phyloP scores from a whole-genome alignment of 2,797 vertebrate species.

The Chrysocyon brachyurus region DNA sequence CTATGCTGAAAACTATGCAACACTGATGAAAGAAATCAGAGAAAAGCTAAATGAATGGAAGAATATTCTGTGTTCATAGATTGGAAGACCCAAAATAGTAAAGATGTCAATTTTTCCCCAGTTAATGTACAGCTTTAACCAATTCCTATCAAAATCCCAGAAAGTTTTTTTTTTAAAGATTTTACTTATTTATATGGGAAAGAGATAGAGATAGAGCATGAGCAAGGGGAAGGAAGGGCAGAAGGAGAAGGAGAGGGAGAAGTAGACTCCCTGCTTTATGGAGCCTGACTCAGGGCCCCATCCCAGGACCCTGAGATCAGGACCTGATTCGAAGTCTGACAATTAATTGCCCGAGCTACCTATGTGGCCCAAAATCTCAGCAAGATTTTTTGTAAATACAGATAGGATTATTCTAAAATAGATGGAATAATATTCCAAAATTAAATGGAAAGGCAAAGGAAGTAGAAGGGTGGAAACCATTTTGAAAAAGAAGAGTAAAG shows the following conservation, averaged over 20 bases:
- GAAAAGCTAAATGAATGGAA: slow-evolving; percentile 15
- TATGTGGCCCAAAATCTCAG: background rate
- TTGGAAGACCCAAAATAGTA: background rate
- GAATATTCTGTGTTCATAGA: background rate
- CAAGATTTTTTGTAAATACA: background rate
- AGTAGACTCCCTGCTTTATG: too few species aligned
- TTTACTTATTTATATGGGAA: too few species aligned
- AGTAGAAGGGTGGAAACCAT: background rate
- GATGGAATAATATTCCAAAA: background rate
- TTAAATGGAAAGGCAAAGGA: background rate
- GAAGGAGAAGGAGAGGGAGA: too few species aligned
- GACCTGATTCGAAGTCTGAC: too few species aligned
- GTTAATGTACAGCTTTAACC: background rate
- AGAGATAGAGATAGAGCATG: too few species aligned
- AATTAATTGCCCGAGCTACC: too few species aligned
- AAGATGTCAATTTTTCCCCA: background rate
- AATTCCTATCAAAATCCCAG: background rate
- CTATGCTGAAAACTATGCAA: background rate
- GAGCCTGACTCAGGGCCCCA: too few species aligned
- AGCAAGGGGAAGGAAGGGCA: too few species aligned
- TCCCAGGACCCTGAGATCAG: too few species aligned
- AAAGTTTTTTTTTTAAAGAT: background rate
- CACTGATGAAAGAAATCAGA: background rate
- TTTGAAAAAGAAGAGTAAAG: slow-evolving; percentile 15
- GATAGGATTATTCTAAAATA: background rate